Conservation (phyloP, 2,888 invertebrate species). For the Ennomos quercinarius region DNA sequence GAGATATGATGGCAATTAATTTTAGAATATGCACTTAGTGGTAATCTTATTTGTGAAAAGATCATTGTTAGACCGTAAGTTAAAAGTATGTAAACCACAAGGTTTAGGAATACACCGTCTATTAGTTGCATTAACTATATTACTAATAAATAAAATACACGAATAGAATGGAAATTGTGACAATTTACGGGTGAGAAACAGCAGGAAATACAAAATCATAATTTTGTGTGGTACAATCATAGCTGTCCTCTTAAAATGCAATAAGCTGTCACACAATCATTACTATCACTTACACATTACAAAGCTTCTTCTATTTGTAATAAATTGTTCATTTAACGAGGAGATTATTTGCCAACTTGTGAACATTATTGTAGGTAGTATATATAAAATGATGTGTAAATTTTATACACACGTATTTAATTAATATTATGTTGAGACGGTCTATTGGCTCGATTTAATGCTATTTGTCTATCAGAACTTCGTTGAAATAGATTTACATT, state of each 20-base stretch:
- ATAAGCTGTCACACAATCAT: conserved; percentile 31
- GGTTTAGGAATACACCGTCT: neutral
- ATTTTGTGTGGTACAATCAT: conserved; percentile 18
- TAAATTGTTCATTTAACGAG: conserved; percentile 30
- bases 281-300: conserved; percentile 30
- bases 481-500: too few species aligned
- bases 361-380: conserved; percentile 8
- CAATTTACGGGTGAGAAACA: conserved; percentile 17
- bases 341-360: conserved; percentile 23
- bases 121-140: conserved; percentile 1
- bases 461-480: too few species aligned
- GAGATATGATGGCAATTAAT: neutral
- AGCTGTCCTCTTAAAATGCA: conserved; percentile 33
- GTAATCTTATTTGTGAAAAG: conserved; percentile 2
- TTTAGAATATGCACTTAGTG: neutral
- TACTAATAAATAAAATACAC: conserved; percentile 8
- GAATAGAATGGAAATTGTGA: conserved; percentile 13
- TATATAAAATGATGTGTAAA: conserved; percentile 6
- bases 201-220: conserved; percentile 30
- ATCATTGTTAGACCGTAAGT: neutral
- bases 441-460: too few species aligned
- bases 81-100: neutral
- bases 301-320: conserved; percentile 17
- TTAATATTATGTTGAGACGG: conserved; percentile 2
- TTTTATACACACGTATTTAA: conserved; percentile 8